Conservation (phyloP, 30 jellyfish, hydroid and myxozoan species). For the Rhopilema esculentum region DNA sequence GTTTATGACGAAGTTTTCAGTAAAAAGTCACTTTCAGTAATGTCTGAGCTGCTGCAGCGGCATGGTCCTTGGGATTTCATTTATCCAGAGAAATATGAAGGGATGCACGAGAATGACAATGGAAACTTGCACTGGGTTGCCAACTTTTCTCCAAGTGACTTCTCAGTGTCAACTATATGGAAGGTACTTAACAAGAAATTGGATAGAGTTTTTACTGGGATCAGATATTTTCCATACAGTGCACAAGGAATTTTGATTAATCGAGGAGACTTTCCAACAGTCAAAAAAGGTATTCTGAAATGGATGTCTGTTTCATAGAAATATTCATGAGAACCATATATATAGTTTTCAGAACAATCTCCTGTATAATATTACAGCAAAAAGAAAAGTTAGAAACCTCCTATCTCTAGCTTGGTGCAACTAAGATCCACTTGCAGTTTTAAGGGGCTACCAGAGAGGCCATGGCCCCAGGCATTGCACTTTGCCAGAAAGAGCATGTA, state of each 20-base stretch:
- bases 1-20: slow-evolving; percentile 49
- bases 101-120: slow-evolving; percentile 46
- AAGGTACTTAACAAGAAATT: slow-evolving; percentile 22
- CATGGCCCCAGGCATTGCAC: too few relatives aligned
- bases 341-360: background rate
- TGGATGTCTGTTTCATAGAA: background rate
- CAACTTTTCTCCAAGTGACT: slow-evolving; percentile 52
- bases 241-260: slow-evolving; percentile 48
- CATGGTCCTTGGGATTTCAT: slow-evolving; percentile 66
- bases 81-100: slow-evolving; percentile 66
- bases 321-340: background rate
- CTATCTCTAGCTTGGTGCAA: too few relatives aligned
- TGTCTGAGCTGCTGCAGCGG: slow-evolving; percentile 29
- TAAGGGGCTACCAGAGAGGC: too few relatives aligned
- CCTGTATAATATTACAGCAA: background rate
- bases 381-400: too few relatives aligned
- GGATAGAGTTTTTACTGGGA: slow-evolving; percentile 25
- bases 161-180: slow-evolving; percentile 69
- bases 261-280: slow-evolving; percentile 83
- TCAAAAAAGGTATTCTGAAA: slow-evolving; percentile 56
- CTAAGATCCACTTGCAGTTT: too few relatives aligned
- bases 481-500: too few relatives aligned
- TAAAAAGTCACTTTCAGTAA: background rate
- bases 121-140: slow-evolving; percentile 79
- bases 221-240: slow-evolving; percentile 62